phyloP scores from a whole-genome alignment of 2,113 vertebrate species.

The Poicephalus meyeri region DNA sequence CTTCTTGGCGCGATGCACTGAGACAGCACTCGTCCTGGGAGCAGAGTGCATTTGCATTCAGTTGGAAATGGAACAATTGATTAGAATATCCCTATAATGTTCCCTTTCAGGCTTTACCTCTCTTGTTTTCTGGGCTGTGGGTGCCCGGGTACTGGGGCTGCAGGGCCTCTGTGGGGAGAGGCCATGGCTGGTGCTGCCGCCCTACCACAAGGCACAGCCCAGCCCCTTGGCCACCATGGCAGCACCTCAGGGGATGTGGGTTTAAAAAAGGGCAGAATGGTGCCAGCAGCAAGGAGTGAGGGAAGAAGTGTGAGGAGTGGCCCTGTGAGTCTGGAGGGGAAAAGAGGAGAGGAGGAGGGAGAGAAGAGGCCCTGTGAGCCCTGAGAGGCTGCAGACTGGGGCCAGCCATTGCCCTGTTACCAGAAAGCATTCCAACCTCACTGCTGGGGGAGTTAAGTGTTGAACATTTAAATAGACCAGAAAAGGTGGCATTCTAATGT shows the following conservation, averaged over 20 bases:
- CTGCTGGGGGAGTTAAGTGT: neutral
- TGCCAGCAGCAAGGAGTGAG: accelerated
- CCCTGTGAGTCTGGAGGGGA: neutral
- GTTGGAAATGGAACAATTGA: neutral
- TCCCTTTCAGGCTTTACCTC: neutral
- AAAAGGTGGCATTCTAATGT: neutral
- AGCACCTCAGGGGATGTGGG: accelerated
- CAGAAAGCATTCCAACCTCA: too few relatives aligned
- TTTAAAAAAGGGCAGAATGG: neutral
- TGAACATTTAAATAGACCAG: neutral
- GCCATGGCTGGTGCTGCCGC: accelerated
- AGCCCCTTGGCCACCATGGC: accelerated
- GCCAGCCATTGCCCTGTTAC: neutral
- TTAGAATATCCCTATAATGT: neutral
- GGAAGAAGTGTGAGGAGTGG: neutral
- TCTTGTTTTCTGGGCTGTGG: neutral
- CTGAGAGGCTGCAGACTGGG: neutral
- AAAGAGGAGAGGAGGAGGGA: neutral
- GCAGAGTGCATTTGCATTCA: neutral
- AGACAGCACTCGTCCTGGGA: neutral
- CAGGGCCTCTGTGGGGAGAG: neutral
- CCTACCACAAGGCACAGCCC: too few relatives aligned
- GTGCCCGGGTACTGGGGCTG: neutral
- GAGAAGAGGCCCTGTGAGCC: neutral
- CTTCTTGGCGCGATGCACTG: neutral